These are phyloP conservation scores for Turritopsis rubra DNA, from an alignment of 30 jellyfish, hydroid and myxozoan species.

Conservation along the genomic window DNA sequence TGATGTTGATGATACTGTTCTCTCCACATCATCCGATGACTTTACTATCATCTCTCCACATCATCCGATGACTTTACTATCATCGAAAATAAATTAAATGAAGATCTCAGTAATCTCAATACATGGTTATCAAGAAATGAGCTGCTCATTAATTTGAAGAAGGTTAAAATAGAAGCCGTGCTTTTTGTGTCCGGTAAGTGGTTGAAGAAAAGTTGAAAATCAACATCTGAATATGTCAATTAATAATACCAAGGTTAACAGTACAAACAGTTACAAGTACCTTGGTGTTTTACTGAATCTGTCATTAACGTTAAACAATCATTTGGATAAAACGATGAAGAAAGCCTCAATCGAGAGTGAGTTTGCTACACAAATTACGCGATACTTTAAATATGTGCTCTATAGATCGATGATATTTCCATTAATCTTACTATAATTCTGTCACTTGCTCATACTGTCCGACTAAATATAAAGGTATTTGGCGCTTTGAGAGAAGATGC, in stretches of 20 bases:
- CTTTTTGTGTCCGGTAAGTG: conserved; percentile 3
- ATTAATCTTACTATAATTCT: too few relatives aligned
- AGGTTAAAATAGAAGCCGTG: conserved; percentile 3
- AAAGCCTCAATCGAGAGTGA: conserved; percentile 1
- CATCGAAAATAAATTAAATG: background rate
- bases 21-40: conserved; percentile 9
- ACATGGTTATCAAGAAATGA: conserved; percentile 8
- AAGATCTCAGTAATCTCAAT: conserved; percentile 1
- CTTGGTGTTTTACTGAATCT: background rate
- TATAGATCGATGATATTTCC: too few relatives aligned
- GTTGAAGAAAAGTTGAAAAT: background rate
- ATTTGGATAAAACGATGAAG: background rate
- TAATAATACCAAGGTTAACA: background rate
- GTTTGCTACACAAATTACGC: background rate
- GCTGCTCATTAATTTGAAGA: conserved; percentile 4
- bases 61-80: conserved; percentile 5
- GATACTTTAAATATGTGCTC: conserved; percentile 4
- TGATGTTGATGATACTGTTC: background rate
- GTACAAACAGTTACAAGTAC: background rate
- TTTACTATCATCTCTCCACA: conserved; percentile 5
- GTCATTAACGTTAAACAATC: background rate
- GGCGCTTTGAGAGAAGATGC: conserved; percentile 2
- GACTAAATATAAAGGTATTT: background rate
- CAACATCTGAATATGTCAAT: conserved; percentile 3
- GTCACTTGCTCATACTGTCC: conserved; percentile 1